Evolutionary conservation across 2,797 vertebrate genomes (phyloP).

Genomic region (Acanthurus tractus): DNA sequence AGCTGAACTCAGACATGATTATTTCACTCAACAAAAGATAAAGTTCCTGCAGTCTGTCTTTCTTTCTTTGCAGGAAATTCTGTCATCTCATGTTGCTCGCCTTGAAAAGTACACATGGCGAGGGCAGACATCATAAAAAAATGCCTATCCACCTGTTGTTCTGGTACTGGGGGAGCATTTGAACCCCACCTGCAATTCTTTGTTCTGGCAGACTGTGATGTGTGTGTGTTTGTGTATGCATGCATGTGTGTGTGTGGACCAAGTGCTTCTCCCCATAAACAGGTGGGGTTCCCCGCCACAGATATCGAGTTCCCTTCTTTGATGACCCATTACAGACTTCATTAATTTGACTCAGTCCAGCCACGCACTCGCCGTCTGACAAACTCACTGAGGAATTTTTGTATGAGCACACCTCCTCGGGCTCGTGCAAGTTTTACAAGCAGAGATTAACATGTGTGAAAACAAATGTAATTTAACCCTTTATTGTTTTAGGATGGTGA

Average conservation of each 20-base stretch:
- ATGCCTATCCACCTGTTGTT: conserved; percentile 86
- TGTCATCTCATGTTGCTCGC: conserved; percentile 83
- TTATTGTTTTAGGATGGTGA: conserved; percentile 74
- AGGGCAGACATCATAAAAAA: conserved; percentile 86
- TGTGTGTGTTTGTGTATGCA: conserved; percentile 29
- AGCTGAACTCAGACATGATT: conserved; percentile 20
- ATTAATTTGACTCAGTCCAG: conserved; percentile 80
- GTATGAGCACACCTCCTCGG: conserved; percentile 75
- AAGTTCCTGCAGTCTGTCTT: conserved; percentile 56
- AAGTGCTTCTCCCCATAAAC: conserved; percentile 76
- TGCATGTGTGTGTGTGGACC: conserved; percentile 32
- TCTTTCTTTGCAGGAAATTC: conserved; percentile 71
- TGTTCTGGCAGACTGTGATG: conserved; percentile 64
- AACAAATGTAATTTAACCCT: conserved; percentile 81
- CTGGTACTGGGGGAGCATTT: conserved; percentile 74
- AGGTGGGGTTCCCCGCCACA: conserved; percentile 82
- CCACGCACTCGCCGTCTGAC: conserved; percentile 74
- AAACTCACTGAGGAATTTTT: conserved; percentile 77
- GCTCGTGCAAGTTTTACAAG: conserved; percentile 81
- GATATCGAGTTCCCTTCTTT: conserved; percentile 85
- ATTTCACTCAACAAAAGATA: conserved; percentile 44
- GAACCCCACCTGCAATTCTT: conserved; percentile 86
- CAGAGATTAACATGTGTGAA: conserved; percentile 83
- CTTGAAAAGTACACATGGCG: conserved; percentile 70
- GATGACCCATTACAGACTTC: conserved; percentile 85